Evolutionary conservation across 64 coral and sea anemone genomes (phyloP).

Genomic region (Montipora cactus): DNA sequence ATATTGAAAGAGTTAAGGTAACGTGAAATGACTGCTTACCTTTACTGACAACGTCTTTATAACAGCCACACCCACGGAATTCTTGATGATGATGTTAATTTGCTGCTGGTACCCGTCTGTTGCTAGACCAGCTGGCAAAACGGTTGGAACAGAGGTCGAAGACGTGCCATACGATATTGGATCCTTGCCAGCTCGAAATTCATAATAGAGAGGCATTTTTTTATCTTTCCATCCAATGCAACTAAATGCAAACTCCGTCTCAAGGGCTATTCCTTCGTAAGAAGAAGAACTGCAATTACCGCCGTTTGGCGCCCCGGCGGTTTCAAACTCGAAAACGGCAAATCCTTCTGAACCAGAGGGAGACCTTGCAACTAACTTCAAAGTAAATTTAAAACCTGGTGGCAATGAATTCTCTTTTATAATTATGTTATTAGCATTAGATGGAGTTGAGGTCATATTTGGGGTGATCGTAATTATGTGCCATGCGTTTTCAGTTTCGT

Average conservation of each 20-base stretch:
- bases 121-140: neutral
- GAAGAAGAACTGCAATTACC: neutral
- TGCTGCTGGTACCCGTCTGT: neutral
- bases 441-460: slow-evolving; percentile 12
- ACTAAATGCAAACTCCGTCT: slow-evolving; percentile 10
- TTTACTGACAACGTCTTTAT: neutral
- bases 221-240: slow-evolving; percentile 27
- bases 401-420: neutral
- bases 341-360: neutral
- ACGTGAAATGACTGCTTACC: neutral
- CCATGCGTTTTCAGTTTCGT: neutral
- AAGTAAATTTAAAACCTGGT: neutral
- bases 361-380: neutral
- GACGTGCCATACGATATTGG: slow-evolving; percentile 21
- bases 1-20: no score
- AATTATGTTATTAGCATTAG: neutral
- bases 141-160: neutral
- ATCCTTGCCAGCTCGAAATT: neutral
- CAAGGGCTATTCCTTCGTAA: neutral
- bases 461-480: neutral
- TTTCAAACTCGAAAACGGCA: neutral
- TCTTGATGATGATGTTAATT: slow-evolving; percentile 1
- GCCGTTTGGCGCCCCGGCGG: neutral
- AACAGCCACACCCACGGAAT: slow-evolving; percentile 1
- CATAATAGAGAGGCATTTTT: neutral